Evolutionary conservation across 2,113 vertebrate genomes (phyloP).

Genomic region (Spermophilus dauricus): DNA sequence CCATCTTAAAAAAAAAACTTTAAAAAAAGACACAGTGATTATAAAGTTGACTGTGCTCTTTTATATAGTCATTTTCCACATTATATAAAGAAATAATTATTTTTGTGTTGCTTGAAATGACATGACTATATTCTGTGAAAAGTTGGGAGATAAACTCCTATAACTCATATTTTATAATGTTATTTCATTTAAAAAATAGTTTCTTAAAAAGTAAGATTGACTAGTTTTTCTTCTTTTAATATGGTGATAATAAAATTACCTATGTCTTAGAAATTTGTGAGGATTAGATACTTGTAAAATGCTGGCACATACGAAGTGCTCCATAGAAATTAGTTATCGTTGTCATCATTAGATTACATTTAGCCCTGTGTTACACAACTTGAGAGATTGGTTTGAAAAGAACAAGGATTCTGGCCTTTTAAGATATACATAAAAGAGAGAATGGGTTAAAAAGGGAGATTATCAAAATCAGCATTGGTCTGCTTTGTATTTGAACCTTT

Average conservation of each 20-base stretch:
- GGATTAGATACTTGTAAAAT: not conserved
- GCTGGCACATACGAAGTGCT: not conserved
- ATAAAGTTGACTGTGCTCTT: not conserved
- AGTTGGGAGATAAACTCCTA: not conserved
- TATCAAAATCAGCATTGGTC: not conserved
- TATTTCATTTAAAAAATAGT: not conserved
- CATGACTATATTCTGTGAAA: not conserved
- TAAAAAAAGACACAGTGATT: not conserved
- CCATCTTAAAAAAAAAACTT: no score
- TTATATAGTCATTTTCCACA: not conserved
- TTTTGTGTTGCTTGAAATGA: not conserved
- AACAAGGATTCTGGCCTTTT: not conserved
- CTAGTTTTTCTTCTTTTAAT: not conserved
- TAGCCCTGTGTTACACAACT: not conserved
- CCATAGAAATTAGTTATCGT: not conserved
- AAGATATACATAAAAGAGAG: not conserved
- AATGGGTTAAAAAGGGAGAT: constrained; percentile 9
- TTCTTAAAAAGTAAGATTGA: not conserved
- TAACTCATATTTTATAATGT: not conserved
- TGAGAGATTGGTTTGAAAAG: not conserved
- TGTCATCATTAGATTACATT: not conserved
- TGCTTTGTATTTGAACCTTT: not conserved
- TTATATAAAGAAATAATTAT: constrained; percentile 8
- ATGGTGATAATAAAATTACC: not conserved
- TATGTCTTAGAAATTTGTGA: not conserved